phyloP scores from a whole-genome alignment of 2,113 vertebrate genomes.

The Calonectris borealis region DNA sequence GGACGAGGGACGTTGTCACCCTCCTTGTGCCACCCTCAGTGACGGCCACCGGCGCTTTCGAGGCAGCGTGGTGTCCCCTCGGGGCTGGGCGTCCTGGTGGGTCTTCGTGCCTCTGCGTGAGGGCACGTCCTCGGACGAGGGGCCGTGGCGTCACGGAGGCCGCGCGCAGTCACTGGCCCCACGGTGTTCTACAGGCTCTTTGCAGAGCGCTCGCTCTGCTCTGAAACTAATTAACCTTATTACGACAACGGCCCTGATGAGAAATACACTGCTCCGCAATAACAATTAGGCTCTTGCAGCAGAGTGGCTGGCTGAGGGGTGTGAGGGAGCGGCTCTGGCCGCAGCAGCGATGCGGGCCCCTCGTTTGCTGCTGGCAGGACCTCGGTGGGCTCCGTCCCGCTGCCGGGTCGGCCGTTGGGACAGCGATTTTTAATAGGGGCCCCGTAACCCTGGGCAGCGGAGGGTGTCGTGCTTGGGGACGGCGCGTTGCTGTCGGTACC shows the following conservation, averaged over 20 bases:
- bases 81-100: neutral
- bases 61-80: fast-evolving
- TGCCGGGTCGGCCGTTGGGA: neutral
- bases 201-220: neutral
- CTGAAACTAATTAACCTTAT: neutral
- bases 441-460: neutral
- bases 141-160: neutral
- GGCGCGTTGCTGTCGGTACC: neutral
- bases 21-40: no score
- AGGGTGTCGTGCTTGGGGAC: neutral
- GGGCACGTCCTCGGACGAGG: fast-evolving
- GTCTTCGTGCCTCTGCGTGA: fast-evolving
- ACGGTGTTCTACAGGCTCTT: neutral
- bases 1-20: neutral
- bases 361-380: neutral
- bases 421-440: neutral
- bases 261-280: fast-evolving
- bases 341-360: neutral
- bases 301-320: neutral
- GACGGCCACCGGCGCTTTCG: fast-evolving
- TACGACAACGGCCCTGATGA: neutral
- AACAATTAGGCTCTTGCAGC: neutral
- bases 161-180: neutral
- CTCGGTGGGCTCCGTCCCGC: neutral
- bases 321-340: neutral